Conservation (phyloP, 2,888 invertebrate genomes). For the Parapristionchus giblindavisi region DNA sequence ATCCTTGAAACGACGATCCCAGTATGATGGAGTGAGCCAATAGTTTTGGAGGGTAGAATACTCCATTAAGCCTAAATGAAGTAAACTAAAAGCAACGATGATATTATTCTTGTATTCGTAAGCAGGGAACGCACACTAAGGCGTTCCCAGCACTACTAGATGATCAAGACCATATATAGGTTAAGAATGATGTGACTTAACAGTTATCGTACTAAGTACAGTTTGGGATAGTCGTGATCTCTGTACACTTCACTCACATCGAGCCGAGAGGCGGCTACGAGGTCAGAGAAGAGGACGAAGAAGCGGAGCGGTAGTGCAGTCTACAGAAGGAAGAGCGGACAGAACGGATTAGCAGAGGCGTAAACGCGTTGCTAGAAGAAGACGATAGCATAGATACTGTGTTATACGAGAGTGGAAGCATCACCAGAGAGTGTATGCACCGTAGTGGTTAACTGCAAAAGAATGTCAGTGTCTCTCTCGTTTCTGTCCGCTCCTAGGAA, state of each 20-base stretch:
- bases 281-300: too few species aligned
- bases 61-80: slow-evolving; percentile 53
- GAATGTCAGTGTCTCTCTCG: slow-evolving; percentile 8
- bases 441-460: slow-evolving; percentile 32
- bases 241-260: too few species aligned
- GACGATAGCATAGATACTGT: neutral
- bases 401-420: neutral
- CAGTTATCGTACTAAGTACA: too few species aligned
- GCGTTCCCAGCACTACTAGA: slow-evolving; percentile 15
- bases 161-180: too few species aligned
- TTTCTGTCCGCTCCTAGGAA: neutral
- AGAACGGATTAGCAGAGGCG: slow-evolving; percentile 32
- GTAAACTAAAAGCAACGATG: slow-evolving; percentile 17
- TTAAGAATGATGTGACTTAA: too few species aligned
- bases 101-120: neutral
- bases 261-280: too few species aligned
- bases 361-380: slow-evolving; percentile 5
- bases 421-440: slow-evolving; percentile 36
- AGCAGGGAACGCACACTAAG: slow-evolving; percentile 5
- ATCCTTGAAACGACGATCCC: slow-evolving; percentile 58
- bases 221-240: too few species aligned
- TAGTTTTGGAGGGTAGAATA: slow-evolving; percentile 59
- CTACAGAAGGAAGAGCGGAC: slow-evolving; percentile 36
- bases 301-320: neutral
- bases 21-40: slow-evolving; percentile 60